Evolutionary conservation across 92 coral and sea anemone genomes (phyloP), one percentile per base, ranked within the genome.

Genomic region (Desmophyllum pertusum): DNA sequence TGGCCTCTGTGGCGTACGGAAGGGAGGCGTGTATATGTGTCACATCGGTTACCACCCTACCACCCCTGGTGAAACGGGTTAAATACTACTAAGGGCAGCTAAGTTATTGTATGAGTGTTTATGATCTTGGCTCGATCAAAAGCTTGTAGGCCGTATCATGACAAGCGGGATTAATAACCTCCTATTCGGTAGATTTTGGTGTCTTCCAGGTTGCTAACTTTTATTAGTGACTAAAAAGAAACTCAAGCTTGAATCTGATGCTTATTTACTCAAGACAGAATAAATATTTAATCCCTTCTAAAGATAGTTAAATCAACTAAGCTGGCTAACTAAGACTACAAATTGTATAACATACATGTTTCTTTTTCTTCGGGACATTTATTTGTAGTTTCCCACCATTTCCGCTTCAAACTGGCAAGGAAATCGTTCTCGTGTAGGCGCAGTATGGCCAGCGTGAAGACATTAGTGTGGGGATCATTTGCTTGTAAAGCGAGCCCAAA

Each of bases 361-460:
- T 43, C 80, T 6, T 55, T 45, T 25, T 89, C 83, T 17, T 72
- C 79, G 0, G 76, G 91, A 37, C 96, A 93, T 30, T 81, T 85
- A 77, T 75, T 93, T 33, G 85, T 70, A 23, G 78, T 76, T 39
- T 93, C 90, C 88, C 93, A 95, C 96, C 96, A 95, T 75, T 95
- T 90, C 1, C 90, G 66, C 75, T 50, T 64, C 42, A 95, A 74
- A 2, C 90, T 86, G 51, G 85, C 91, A 48, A 95, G 68, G 31
- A 80, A 89, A 7, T 90, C 91, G 19, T 67, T 90, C 70, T 94
- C 95, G 6, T 88, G 88, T 0, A 94, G 93, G 15, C 86, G 85
- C 43, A 94, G 68, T 30, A 88, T 76, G 29, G 92, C 93, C 9
- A 90, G 81, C 2, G 93, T 84, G 40, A 94, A 83, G 40, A 88